Evolutionary conservation across 2,113 vertebrate species (phyloP), one percentile per base, ranked within the genome.

Genomic region (Chamaetylas fuelleborni): DNA sequence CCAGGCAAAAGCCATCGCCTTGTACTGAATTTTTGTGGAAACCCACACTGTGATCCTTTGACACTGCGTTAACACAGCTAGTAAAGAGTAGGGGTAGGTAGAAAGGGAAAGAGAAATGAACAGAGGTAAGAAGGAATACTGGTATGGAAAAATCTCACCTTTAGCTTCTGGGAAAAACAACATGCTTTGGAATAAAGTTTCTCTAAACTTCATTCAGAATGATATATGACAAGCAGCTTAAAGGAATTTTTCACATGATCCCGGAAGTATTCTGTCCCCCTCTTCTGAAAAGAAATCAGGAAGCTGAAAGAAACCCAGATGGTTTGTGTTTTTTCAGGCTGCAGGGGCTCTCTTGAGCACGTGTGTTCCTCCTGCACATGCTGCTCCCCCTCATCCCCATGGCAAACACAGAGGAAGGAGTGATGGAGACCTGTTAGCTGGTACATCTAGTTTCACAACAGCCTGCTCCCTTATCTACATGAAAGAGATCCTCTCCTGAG

Each of bases 281-380:
- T 29, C 3, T 50, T 76, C 57, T 36, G 74, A 56, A 50, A 72
- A 69, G n/a, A 65, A 90, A 42, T 67, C 15, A 36, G 18, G 36
- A 54, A 9, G 19, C 33, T 65, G 38, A 57, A 38, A 58, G 25
- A 53, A 69, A 20, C 23, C 6, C 6, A 34, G 28, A 36, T 67
- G 33, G 14, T 76, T 42, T 7, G 26, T 1, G 2, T 43, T 62
- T 43, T 43, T 48, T 34, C 45, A 81, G 42, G 16, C 65, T 73
- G 42, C 15, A 19, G 38, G 50, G 40, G 25, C 17, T 66, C 34
- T 60, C 9, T 1, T 0, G n/a, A 36, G 16, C 8, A 12, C 1
- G 0, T 11, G 22, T 22, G 1, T 9, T 5, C 42, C 53, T 53
- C 15, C 56, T 36, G 25, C 2, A 0, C 0, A 1, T 2, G 3